phyloP scores from a whole-genome alignment of 2,888 invertebrate genomes.

The Rhogogaster chlorosoma region DNA sequence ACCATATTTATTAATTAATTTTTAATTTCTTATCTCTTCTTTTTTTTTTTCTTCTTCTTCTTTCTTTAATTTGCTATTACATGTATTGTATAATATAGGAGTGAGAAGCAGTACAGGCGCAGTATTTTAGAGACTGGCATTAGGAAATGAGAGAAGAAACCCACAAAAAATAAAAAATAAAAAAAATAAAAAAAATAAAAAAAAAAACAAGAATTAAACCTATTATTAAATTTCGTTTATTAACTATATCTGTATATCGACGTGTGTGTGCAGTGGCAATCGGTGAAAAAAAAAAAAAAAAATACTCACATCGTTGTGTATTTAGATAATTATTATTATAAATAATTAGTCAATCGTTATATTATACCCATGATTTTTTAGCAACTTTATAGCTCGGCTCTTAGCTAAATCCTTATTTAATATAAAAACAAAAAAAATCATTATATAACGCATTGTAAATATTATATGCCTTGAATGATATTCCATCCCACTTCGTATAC shows the following conservation, averaged over 20 bases:
- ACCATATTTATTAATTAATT: conserved; percentile 49
- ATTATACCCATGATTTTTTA: conserved; percentile 15
- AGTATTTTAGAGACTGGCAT: conserved; percentile 75
- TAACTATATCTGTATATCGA: conserved; percentile 64
- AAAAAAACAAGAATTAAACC: conserved; percentile 57
- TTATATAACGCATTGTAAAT: background rate
- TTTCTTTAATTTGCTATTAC: background rate
- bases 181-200: conserved; percentile 57
- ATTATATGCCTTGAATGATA: background rate
- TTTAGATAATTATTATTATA: conserved; percentile 6
- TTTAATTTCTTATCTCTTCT: conserved; percentile 18
- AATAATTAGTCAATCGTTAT: conserved; percentile 24
- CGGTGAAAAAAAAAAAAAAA: background rate
- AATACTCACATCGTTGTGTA: background rate
- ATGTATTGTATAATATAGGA: conserved; percentile 58
- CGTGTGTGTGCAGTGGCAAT: conserved; percentile 76
- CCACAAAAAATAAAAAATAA: background rate
- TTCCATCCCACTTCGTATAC: background rate
- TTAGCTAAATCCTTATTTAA: background rate
- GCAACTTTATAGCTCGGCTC: background rate
- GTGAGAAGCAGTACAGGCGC: conserved; percentile 62
- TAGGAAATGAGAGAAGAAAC: conserved; percentile 58
- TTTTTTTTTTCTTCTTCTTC: background rate
- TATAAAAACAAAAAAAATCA: background rate
- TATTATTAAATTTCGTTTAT: conserved; percentile 73